Conservation (phyloP, 2,113 vertebrate species). For the Coptodon rendalli region DNA sequence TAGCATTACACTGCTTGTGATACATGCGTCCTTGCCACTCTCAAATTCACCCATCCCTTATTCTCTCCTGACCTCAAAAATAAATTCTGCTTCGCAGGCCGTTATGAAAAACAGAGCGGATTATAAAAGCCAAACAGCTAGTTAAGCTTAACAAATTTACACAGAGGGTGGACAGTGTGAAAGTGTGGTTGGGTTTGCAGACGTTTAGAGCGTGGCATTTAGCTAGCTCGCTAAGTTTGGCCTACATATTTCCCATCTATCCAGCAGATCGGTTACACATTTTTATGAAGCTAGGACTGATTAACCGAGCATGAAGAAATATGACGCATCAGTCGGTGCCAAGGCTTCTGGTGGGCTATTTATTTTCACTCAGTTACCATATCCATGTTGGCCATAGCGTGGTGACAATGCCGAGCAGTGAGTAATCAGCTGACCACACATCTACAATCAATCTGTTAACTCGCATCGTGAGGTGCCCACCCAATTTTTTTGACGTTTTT, state of each 20-base stretch:
- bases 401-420: not conserved
- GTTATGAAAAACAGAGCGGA: not conserved
- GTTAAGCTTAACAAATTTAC: not conserved
- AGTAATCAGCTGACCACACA: not conserved
- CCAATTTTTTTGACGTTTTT: not conserved
- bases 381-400: not conserved
- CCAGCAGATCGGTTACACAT: constrained; percentile 55
- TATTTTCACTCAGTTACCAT: not conserved
- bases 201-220: constrained; percentile 14
- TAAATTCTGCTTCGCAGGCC: not conserved
- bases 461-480: not conserved
- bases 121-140: not conserved
- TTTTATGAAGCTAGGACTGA: constrained; percentile 22
- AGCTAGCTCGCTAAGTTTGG: constrained; percentile 47
- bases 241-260: constrained; percentile 46
- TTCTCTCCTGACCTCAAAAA: not conserved
- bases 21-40: constrained; percentile 8
- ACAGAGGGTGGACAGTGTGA: not conserved
- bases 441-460: not conserved
- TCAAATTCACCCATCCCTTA: constrained; percentile 8
- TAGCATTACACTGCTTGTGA: constrained; percentile 36
- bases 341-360: not conserved
- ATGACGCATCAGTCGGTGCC: constrained; percentile 22
- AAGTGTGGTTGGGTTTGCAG: not conserved
- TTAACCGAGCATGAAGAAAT: constrained; percentile 15